Evolutionary conservation across 2,888 invertebrate species (phyloP).

Genomic region (Lycocerus yunnanus): DNA sequence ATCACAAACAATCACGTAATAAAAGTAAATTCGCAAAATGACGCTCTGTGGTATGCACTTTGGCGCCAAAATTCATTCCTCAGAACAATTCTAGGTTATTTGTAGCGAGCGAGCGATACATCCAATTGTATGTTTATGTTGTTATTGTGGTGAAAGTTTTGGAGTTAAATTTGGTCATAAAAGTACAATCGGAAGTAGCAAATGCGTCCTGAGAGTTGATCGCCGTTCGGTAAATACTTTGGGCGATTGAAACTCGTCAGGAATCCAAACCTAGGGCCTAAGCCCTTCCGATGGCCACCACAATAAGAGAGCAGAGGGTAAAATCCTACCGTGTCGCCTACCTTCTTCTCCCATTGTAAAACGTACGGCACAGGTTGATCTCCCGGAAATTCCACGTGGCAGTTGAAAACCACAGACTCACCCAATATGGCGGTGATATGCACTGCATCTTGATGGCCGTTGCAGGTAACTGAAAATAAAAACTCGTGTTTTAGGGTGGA

Average conservation of each 20-base stretch:
- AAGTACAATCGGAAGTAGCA: slow-evolving; percentile 25
- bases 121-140: slow-evolving; percentile 28
- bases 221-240: neutral
- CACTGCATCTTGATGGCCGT: slow-evolving; percentile 81
- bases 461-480: slow-evolving; percentile 66
- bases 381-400: slow-evolving; percentile 96
- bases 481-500: neutral
- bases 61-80: slow-evolving; percentile 38
- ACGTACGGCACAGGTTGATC: slow-evolving; percentile 96
- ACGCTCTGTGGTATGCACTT: slow-evolving; percentile 46
- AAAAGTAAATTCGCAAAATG: slow-evolving; percentile 35
- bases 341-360: slow-evolving; percentile 99
- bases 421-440: slow-evolving; percentile 97
- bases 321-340: slow-evolving; percentile 94
- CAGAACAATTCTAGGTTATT: slow-evolving; percentile 25
- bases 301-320: slow-evolving; percentile 60
- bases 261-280: slow-evolving; percentile 37
- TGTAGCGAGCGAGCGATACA: slow-evolving; percentile 7
- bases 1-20: slow-evolving; percentile 42
- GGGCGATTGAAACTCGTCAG: slow-evolving; percentile 21
- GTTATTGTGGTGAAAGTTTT: neutral
- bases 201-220: slow-evolving; percentile 13
- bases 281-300: slow-evolving; percentile 38
- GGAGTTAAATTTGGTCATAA: slow-evolving; percentile 13
- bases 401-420: slow-evolving; percentile 96